Base-by-base conservation (phyloP, 2,888 invertebrate genomes). In the Andrena flavipes region DNA sequence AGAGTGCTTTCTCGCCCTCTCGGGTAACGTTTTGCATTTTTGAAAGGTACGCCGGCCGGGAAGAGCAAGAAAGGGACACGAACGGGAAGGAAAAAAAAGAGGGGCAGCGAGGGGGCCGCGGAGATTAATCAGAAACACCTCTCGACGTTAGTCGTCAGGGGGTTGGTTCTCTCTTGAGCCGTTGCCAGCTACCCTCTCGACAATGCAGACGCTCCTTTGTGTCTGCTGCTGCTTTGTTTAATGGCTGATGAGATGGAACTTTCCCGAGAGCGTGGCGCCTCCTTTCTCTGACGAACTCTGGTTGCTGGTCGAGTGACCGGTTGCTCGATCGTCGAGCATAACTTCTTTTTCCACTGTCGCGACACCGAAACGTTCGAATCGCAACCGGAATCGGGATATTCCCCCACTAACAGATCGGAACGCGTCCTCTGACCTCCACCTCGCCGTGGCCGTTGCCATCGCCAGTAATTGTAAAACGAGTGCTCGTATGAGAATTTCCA, bases 181-280 rank as follows among this genome's bases (percentile, higher is more conserved):
- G 82, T 71, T 80, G 87, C 85, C 88, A 87, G 87, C 81, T 75
- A 84, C 82, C 84, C 82, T 79, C 76, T 85, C 88, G 87, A 91
- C 91, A 91, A 91, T 92, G 90, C 90, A 80, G 87, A 87, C 80
- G 86, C 88, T 85, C 90, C 90, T 92, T 93, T 93, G 90, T 91
- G 83, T 85, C 82, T 85, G 84, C 79, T 83, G 87, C 87, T 90
- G 91, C 92, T 92, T 92, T 93, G 92, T 92, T 91, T 92, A 92
- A 92, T 93, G 91, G 91, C 89, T 93, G 92, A 93, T 92, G 92
- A 91, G 91, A 93, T 92, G 92, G 91, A 91, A 91, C 89, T 89
- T 87, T 86, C 85, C 80, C 80, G 80, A 84, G 83, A 85, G 84
- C 73, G 75, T 60, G 87, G 71, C 79, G 80, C 80, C 83, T 74